Conservation (phyloP, 2,888 invertebrate genomes). For the Drosophila differens region DNA sequence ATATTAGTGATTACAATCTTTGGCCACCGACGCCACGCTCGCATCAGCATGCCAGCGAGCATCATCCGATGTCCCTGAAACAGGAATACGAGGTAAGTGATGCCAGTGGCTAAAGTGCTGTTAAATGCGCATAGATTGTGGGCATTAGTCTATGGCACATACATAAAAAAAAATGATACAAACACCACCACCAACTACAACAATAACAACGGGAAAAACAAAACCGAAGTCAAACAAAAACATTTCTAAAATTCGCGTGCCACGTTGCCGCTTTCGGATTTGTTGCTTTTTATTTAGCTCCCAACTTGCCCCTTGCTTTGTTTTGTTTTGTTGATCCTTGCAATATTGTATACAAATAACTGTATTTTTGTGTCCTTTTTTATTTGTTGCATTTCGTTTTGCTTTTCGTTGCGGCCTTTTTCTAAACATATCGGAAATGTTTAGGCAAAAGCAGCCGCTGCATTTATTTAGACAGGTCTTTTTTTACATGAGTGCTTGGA, state of each 20-base stretch:
- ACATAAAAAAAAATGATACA: constrained; percentile 26
- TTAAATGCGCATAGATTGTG: constrained; percentile 54
- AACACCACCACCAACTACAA: constrained; percentile 8
- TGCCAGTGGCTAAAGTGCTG: constrained; percentile 42
- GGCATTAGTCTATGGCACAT: constrained; percentile 52
- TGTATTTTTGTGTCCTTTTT: constrained; percentile 33
- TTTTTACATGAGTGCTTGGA: constrained; percentile 15
- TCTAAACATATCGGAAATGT: constrained; percentile 71
- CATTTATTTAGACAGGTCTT: constrained; percentile 52
- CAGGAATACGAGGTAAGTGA: constrained; percentile 85
- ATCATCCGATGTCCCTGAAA: constrained; percentile 84
- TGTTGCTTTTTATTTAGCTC: constrained; percentile 51
- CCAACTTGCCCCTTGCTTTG: constrained; percentile 21
- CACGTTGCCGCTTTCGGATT: constrained; percentile 46
- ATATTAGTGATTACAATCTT: constrained; percentile 85
- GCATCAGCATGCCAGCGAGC: constrained; percentile 80
- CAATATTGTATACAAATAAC: constrained; percentile 51
- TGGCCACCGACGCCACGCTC: constrained; percentile 85
- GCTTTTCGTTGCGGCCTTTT: constrained; percentile 23
- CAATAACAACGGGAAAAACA: constrained; percentile 14
- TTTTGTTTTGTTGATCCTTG: constrained; percentile 24
- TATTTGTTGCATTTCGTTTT: constrained; percentile 41
- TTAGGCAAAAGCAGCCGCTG: constrained; percentile 63
- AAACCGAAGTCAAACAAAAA: constrained; percentile 45
- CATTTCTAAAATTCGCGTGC: constrained; percentile 76